These are phyloP conservation scores for Rhagophthalmus giganteus DNA, from an alignment of 2,888 invertebrate species.

Conservation along the genomic window DNA sequence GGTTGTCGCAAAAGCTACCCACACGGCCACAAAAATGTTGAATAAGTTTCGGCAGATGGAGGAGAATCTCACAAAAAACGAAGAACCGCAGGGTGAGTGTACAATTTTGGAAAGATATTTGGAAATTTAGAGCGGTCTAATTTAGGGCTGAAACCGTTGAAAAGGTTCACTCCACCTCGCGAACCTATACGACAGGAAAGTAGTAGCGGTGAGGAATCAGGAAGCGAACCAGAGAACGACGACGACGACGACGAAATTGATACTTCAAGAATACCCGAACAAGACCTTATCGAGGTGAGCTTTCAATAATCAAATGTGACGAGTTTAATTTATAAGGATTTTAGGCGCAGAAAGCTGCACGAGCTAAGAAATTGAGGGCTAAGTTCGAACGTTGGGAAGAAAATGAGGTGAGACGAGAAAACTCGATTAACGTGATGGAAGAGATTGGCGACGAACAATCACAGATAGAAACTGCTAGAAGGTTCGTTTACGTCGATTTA, in stretches of 20 bases:
- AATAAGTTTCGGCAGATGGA: slow-evolving; percentile 89
- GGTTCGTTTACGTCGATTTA: too few species aligned
- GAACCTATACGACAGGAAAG: slow-evolving; percentile 57
- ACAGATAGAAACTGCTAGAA: slow-evolving; percentile 79
- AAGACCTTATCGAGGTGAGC: slow-evolving; percentile 47
- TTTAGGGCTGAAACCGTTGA: slow-evolving; percentile 75
- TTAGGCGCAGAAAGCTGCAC: slow-evolving; percentile 76
- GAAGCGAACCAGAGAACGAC: slow-evolving; percentile 53
- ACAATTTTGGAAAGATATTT: too few species aligned
- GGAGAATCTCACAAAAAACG: slow-evolving; percentile 63
- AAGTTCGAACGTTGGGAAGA: slow-evolving; percentile 89
- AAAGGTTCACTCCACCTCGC: slow-evolving; percentile 88
- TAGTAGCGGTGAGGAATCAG: slow-evolving; percentile 52
- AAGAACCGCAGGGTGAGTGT: slow-evolving; percentile 47
- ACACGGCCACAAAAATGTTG: slow-evolving; percentile 85
- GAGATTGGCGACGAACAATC: slow-evolving; percentile 66
- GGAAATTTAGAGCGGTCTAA: not conserved
- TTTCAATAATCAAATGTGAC: too few species aligned
- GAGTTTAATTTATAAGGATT: too few species aligned
- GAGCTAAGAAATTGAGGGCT: slow-evolving; percentile 80
- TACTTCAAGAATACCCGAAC: slow-evolving; percentile 41
- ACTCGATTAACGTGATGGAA: slow-evolving; percentile 54
- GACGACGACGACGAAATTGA: slow-evolving; percentile 57
- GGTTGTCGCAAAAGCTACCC: slow-evolving; percentile 60
- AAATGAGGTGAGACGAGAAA: slow-evolving; percentile 64